Evolutionary conservation across 2,113 vertebrate species (phyloP), one percentile per base, ranked within the genome.

Genomic region (Bubo blakistoni): DNA sequence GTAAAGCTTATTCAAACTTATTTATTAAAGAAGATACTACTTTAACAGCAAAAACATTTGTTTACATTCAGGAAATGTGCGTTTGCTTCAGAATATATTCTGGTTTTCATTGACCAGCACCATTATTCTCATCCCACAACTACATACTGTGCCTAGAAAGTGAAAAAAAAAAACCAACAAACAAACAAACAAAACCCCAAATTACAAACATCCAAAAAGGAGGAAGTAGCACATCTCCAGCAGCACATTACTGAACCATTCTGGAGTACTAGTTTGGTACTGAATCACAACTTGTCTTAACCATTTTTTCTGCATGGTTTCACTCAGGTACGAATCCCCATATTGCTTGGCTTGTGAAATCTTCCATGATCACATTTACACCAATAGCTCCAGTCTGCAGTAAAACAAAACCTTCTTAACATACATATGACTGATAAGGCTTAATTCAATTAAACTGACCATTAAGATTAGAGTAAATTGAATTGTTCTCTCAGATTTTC

Each of bases 381-480:
- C 42, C 29, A 74, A 51, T 14, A 77, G 9, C 30, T 83, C 34
- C 40, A 49, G 30, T 44, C 59, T 61, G 22, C 63, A 83, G 49
- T 67, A 80, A 77, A 78, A 6, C 46, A 89, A 94, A 94, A 47
- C 21, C 10, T 86, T 71, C 32, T 73, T 55, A 85, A 57, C 20
- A 44, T 58, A 55, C 29, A 30, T 58, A 32, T 94, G 5, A 2
- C 42, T 71, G 55, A 83, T 90, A 86, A 93, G 79, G 38, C 21
- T 84, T 74, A 94, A 92, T 93, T 90, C 59, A 90, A 54, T 94
- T 90, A 92, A 95, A 58, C n/a, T 88, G 79, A 73, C 67, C 81
- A 84, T 59, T 94, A 91, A 81, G 80, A 81, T 83, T 18, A 69
- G 34, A 63, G 69, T 57, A 79, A 95, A 94, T 62, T 65, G 36